Evolutionary conservation across 2,797 vertebrate species (phyloP).

Genomic region (Microctenopoma stevenorrisi): DNA sequence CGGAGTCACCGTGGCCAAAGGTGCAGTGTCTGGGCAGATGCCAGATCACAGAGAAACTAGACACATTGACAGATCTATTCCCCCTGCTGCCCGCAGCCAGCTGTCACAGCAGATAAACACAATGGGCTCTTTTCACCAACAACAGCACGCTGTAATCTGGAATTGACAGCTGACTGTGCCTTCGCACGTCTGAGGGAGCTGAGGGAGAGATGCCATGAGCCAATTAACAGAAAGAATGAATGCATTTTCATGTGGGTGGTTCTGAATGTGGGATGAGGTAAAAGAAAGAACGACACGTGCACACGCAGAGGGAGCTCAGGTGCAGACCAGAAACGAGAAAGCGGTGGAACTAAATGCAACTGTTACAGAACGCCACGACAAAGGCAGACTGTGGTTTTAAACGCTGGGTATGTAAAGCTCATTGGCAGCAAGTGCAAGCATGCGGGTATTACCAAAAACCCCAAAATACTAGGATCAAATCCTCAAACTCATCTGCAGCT

Average conservation of each 20-base stretch:
- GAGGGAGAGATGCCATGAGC: slow-evolving; percentile 53
- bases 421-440: slow-evolving; percentile 11
- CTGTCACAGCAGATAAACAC: slow-evolving; percentile 78
- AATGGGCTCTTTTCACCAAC: slow-evolving; percentile 64
- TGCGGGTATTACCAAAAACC: slow-evolving; percentile 14
- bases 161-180: slow-evolving; percentile 74
- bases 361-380: neutral
- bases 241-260: slow-evolving; percentile 46
- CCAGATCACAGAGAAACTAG: slow-evolving; percentile 73
- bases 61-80: slow-evolving; percentile 74
- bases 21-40: slow-evolving; percentile 69
- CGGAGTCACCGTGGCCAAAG: slow-evolving; percentile 52
- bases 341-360: neutral
- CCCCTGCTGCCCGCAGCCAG: slow-evolving; percentile 73
- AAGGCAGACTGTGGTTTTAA: slow-evolving; percentile 10
- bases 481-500: slow-evolving; percentile 25
- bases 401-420: slow-evolving; percentile 11
- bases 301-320: slow-evolving; percentile 14
- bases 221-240: slow-evolving; percentile 65
- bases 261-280: slow-evolving; percentile 41
- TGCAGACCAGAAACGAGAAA: neutral
- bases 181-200: slow-evolving; percentile 53
- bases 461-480: slow-evolving; percentile 25
- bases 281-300: slow-evolving; percentile 14
- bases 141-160: slow-evolving; percentile 70